Conservation (phyloP, 2,888 invertebrate genomes). For the Cheilosia soror region DNA sequence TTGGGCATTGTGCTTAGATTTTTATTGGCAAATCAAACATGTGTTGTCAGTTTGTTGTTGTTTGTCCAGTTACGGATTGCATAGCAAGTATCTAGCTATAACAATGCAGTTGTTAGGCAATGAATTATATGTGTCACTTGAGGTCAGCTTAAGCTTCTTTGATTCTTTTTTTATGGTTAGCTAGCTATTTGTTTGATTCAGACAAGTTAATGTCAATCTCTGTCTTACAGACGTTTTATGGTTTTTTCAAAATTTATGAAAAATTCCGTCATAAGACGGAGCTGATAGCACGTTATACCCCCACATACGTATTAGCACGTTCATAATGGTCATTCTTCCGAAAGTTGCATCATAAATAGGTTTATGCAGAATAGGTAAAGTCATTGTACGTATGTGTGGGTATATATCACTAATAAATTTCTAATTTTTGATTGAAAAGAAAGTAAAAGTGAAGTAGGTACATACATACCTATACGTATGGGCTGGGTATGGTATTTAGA, state of each 20-base stretch:
- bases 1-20: constrained; percentile 2
- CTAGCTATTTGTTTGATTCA: neutral
- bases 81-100: constrained; percentile 34
- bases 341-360: constrained; percentile 16
- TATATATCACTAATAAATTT: constrained; percentile 16
- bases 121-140: constrained; percentile 32
- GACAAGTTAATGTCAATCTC: too few species aligned
- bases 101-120: constrained; percentile 54
- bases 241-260: constrained; percentile 34
- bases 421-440: constrained; percentile 45
- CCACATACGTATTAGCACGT: neutral
- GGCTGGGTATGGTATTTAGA: constrained; percentile 21
- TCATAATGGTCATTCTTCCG: neutral
- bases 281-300: neutral
- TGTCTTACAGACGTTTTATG: neutral
- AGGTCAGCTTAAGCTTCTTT: constrained; percentile 35
- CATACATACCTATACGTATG: neutral
- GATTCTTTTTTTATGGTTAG: neutral
- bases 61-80: constrained; percentile 37
- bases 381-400: neutral
- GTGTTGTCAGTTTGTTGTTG: constrained; percentile 42
- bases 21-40: constrained; percentile 19
- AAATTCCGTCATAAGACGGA: neutral
- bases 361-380: neutral
- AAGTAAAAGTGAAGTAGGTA: constrained; percentile 46